Evolutionary conservation across 2,113 vertebrate species (phyloP).

Genomic region (Hydrochoerus hydrochaeris): DNA sequence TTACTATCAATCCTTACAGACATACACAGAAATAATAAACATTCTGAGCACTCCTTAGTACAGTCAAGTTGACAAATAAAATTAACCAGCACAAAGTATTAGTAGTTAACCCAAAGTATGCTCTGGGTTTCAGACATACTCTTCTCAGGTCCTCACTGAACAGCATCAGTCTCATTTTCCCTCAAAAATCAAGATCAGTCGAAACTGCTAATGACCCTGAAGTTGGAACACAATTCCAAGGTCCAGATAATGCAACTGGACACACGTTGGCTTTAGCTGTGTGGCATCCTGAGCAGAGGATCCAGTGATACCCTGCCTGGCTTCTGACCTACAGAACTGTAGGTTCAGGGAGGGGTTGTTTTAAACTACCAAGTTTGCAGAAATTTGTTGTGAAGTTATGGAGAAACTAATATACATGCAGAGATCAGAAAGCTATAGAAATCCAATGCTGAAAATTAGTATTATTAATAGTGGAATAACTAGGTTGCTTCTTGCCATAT

Average conservation of each 20-base stretch:
- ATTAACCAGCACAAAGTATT: neutral
- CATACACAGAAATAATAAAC: neutral
- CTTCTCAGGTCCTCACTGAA: neutral
- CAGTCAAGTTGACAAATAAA: neutral
- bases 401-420: conserved; percentile 1
- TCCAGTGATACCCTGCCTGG: too few relatives aligned
- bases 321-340: neutral
- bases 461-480: neutral
- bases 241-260: neutral
- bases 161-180: neutral
- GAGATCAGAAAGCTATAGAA: conserved; percentile 26
- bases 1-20: neutral
- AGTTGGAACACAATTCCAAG: neutral
- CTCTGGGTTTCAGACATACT: neutral
- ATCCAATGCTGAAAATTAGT: conserved; percentile 2
- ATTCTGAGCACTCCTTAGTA: neutral
- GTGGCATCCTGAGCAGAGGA: neutral
- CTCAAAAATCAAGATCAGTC: neutral
- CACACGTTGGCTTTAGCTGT: neutral
- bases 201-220: neutral
- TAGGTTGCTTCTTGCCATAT: neutral
- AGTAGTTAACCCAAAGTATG: neutral
- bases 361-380: neutral
- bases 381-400: neutral
- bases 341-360: neutral